phyloP scores from a whole-genome alignment of 2,888 invertebrate genomes.

The Lycocerus yunnanus region DNA sequence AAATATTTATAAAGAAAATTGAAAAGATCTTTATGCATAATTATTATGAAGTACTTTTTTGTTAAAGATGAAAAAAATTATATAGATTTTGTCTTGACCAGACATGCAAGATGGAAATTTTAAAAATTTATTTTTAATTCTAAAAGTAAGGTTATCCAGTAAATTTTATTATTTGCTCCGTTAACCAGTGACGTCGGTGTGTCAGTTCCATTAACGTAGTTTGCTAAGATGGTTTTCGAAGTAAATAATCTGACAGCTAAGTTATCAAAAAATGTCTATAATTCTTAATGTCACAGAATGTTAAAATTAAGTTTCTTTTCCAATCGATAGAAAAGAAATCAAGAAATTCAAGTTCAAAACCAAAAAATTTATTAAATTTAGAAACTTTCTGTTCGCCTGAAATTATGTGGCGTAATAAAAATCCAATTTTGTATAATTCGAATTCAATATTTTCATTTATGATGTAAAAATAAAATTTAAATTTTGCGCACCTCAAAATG shows the following conservation, averaged over 20 bases:
- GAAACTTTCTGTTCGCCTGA: background rate
- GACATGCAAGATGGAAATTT: background rate
- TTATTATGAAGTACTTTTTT: too few species aligned
- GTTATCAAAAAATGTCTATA: conserved; percentile 13
- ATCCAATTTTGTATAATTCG: background rate
- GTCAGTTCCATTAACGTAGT: conserved; percentile 6
- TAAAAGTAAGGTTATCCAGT: background rate
- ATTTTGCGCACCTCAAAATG: background rate
- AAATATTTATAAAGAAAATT: background rate
- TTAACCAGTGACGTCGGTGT: conserved; percentile 10
- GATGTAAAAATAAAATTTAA: background rate
- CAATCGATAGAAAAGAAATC: background rate
- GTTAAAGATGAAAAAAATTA: background rate
- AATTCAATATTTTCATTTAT: background rate
- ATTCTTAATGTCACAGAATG: conserved; percentile 8
- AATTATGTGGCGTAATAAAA: background rate
- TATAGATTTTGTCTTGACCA: background rate
- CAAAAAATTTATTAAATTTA: conserved; percentile 1
- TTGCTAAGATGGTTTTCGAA: conserved; percentile 4
- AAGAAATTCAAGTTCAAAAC: background rate
- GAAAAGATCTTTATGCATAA: background rate
- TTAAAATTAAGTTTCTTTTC: background rate
- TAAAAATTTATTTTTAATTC: background rate
- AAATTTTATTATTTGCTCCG: conserved; percentile 2
- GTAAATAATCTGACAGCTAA: conserved; percentile 20